Base-by-base conservation (phyloP, 2,113 vertebrate genomes). In the Sterna hirundo region DNA sequence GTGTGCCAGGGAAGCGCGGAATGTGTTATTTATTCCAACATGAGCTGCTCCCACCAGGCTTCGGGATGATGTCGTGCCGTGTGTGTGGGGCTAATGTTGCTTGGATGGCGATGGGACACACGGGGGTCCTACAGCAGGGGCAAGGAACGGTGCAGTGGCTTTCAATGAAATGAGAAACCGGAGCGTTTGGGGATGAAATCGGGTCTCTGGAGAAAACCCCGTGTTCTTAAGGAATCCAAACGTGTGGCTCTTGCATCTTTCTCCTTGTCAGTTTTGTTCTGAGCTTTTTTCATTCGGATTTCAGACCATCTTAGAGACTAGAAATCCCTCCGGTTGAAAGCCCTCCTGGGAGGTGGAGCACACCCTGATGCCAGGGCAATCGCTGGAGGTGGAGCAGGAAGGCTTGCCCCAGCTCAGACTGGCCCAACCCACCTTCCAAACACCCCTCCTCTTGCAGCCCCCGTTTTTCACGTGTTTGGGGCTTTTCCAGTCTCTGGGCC, bases 41-140 rank as follows among this genome's bases (percentile, higher is more conserved):
- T 2, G 61, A 83, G 75, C 11, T 34, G 66, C 3, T 92, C 58
- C 42, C 46, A 13, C 44, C 80, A 71, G 68, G 52, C 34, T 55
- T 11, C 30, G 10, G 58, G 64, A 12, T n/a, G 27, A 32, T 2
- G 25, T 5, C 1, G 0, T 40, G 44, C 62, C 60, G 6, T n/a
- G 80, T 2, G 80, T 2, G 15, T 27, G 18, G 32, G 68, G 40
- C 49, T 83, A 26, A 18, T 25, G 71, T 22, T 22, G 12, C 29
- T 55, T n/a, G 61, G 75, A 13, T 55, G 27, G 61, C 5, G 2
- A 10, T 68, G 66, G 78, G 57, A 79, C 6, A 0, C 4, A 17
- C 10, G 4, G 70, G 47, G 26, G 7, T 60, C 65, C 77, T 70
- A 6, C 30, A 54, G 83, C 44, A 72, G 57, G 46, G 71, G 54